Evolutionary conservation across 2,113 vertebrate genomes (phyloP), one percentile per base, ranked within the genome.

Genomic region (Tauraco erythrolophus): DNA sequence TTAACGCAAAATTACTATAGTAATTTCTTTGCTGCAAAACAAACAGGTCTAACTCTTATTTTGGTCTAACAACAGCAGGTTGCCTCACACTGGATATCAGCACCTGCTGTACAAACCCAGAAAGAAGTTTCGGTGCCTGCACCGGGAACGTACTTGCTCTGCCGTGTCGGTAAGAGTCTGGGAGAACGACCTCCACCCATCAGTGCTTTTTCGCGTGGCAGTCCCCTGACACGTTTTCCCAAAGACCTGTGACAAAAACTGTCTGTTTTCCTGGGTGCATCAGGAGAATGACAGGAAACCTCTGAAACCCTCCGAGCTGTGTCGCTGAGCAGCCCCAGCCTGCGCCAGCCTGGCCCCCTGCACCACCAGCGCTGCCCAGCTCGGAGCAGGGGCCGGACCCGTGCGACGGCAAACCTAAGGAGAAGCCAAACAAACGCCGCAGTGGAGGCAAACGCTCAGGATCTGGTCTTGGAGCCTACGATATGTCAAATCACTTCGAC

Each of bases 281-380:
- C 18, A 27, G 43, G n/a, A 57, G 64, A 82, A 71, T 14, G 2
- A 15, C 1, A 9, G 58, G 66, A 43, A 69, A 14, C 14, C 69
- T 27, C 35, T 11, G 50, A 50, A 30, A 7, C 16, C 18, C 25
- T 23, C 71, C 0, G 7, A 64, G 83, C 69, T 7, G 24, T 3
- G 43, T 35, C 1, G 2, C 45, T 23, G 35, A 19, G 2, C 4
- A 35, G 76, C 28, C 48, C 4, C 13, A 78, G 45, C 10, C 9
- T 41, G 54, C 45, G 37, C 64, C 39, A 19, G 53, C 5, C 0
- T 11, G 28, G n/a, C 37, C 58, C 14, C 53, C 21, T 30, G n/a
- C 0, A 1, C 21, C 0, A 7, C 10, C 14, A 23, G 11, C 5
- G 1, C 5, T 4, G 7, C 31, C 18, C 57, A n/a, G 54, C 61